Percentiles rank a stretch among this genome's conserved stretches.
Conservation (phyloP, 2,888 invertebrate genomes). For the Cryptus viduatorius region DNA sequence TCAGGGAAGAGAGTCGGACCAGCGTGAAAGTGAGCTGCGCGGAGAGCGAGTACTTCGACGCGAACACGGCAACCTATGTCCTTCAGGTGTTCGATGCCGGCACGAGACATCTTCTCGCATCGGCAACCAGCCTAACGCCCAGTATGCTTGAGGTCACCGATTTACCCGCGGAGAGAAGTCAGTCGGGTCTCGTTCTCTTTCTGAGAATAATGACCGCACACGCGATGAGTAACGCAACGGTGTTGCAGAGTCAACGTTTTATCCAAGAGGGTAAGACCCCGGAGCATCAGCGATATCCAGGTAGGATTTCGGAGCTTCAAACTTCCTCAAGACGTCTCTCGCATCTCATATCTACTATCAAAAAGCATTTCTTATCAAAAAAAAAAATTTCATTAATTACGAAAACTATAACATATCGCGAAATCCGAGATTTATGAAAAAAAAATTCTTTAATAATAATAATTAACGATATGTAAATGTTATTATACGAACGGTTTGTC, state of each 20-base stretch:
- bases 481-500: constrained; percentile 25
- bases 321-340: constrained; percentile 59
- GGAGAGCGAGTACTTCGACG: constrained; percentile 82
- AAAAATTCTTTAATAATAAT: neutral
- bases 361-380: constrained; percentile 18
- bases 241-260: constrained; percentile 84
- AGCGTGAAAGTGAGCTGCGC: constrained; percentile 86
- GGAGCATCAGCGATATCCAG: constrained; percentile 83
- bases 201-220: constrained; percentile 86
- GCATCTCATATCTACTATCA: constrained; percentile 33
- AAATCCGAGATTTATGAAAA: constrained; percentile 31
- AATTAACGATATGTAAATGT: neutral
- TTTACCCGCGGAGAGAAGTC: constrained; percentile 84
- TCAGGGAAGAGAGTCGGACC: constrained; percentile 85
- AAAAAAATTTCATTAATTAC: neutral
- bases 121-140: constrained; percentile 85
- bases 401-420: neutral
- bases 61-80: constrained; percentile 84
- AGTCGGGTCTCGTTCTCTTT: constrained; percentile 85
- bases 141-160: constrained; percentile 85
- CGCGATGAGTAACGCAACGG: constrained; percentile 86
- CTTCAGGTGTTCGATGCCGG: constrained; percentile 87
- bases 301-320: constrained; percentile 74
- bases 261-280: constrained; percentile 81
- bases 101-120: constrained; percentile 85